These are phyloP conservation scores for Tenthredo distinguenda DNA, from an alignment of 2,888 invertebrate species.

Conservation along the genomic window DNA sequence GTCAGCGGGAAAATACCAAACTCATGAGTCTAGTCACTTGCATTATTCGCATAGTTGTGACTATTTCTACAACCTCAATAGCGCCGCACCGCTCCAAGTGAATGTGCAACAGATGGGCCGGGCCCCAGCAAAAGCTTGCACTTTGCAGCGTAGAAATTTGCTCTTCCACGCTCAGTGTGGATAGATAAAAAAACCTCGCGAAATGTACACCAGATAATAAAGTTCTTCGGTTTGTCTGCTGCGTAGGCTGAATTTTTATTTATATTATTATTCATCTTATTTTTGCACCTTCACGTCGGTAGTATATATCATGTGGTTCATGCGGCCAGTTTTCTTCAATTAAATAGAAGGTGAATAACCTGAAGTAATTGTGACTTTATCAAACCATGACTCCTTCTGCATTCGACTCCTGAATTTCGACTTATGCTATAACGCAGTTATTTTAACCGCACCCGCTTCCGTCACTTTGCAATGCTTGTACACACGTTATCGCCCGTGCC, in stretches of 20 bases:
- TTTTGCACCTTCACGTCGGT: background rate
- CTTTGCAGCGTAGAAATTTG: background rate
- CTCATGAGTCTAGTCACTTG: background rate
- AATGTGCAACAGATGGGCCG: background rate
- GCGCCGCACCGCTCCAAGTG: background rate
- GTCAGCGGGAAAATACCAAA: background rate
- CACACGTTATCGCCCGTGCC: background rate
- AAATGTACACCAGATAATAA: background rate
- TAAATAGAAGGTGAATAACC: background rate
- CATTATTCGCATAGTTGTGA: background rate
- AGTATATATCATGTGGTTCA: background rate
- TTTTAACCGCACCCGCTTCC: background rate
- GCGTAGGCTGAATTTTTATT: background rate
- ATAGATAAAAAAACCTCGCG: background rate
- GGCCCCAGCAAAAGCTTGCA: background rate
- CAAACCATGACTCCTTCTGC: background rate
- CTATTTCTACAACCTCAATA: constrained; percentile 22
- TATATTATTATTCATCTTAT: background rate
- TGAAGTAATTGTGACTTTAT: background rate
- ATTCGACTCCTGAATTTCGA: background rate
- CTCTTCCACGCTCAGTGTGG: background rate
- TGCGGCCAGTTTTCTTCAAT: background rate
- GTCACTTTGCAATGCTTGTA: background rate
- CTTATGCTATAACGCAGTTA: background rate
- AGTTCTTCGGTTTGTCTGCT: background rate